A percentile compares a stretch with the other conserved stretches of the same genome.
Conservation (phyloP, 2,888 invertebrate genomes). For the Drosophila meridionalis region DNA sequence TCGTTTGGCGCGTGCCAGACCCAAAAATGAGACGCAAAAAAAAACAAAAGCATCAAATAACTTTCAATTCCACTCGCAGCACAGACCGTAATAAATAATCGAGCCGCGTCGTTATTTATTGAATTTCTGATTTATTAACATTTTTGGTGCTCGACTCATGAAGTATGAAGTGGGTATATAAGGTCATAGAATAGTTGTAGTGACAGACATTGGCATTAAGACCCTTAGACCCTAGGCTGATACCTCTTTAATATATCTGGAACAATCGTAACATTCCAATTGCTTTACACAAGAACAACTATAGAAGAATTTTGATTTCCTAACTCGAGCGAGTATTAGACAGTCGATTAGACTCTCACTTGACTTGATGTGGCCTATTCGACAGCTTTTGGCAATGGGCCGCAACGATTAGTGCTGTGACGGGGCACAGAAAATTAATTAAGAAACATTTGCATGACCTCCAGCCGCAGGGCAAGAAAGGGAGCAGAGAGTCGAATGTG, state of each 20-base stretch:
- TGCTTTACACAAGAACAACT: not conserved
- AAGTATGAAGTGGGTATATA: not conserved
- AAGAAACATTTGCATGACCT: conserved; percentile 45
- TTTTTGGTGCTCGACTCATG: conserved; percentile 1
- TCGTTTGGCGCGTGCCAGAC: conserved; percentile 42
- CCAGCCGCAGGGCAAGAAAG: conserved; percentile 34
- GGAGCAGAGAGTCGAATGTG: not conserved
- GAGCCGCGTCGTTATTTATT: conserved; percentile 34
- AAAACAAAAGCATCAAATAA: conserved; percentile 22
- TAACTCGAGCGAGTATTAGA: not conserved
- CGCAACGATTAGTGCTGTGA: conserved; percentile 51
- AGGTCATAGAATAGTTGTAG: not conserved
- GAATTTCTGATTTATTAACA: conserved; percentile 13
- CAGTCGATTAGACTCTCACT: not conserved
- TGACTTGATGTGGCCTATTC: not conserved
- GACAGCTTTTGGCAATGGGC: conserved; percentile 37
- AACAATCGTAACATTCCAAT: too few species aligned
- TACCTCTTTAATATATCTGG: too few species aligned
- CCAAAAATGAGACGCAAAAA: conserved; percentile 2
- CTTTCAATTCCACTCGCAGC: conserved; percentile 29
- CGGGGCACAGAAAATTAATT: conserved; percentile 48
- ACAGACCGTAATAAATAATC: conserved; percentile 33
- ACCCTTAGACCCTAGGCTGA: too few species aligned
- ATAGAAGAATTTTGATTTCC: not conserved
- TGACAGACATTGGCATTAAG: not conserved